A percentile compares a stretch with the other conserved stretches of the same genome.
phyloP scores from a whole-genome alignment of 2,797 vertebrate species.

The Enteromius unitaeniatus region DNA sequence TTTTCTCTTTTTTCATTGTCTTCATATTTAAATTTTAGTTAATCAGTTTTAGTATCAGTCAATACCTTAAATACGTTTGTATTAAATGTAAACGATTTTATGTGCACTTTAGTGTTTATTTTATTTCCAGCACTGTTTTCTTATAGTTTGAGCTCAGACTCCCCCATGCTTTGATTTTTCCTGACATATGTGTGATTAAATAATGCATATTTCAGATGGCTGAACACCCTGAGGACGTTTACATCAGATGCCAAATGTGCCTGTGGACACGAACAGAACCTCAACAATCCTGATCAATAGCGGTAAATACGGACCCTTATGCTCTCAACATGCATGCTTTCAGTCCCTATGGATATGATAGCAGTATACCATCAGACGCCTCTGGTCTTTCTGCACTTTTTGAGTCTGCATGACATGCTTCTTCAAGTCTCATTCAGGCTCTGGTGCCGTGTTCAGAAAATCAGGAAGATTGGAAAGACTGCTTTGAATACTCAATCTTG shows the following conservation, averaged over 20 bases:
- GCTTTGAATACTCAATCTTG: constrained; percentile 60
- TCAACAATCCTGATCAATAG: background rate
- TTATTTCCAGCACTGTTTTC: background rate
- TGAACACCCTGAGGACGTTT: constrained; percentile 65
- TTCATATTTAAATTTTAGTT: no score
- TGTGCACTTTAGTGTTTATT: background rate
- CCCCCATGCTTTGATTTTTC: constrained; percentile 50
- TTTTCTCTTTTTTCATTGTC: background rate
- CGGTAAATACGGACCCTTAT: background rate
- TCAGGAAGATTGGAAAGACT: constrained; percentile 67
- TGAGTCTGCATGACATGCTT: constrained; percentile 9
- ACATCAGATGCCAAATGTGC: constrained; percentile 62
- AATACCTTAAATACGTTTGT: background rate
- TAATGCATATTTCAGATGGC: constrained; percentile 77
- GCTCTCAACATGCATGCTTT: background rate
- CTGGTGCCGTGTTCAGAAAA: constrained; percentile 75
- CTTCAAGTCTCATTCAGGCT: constrained; percentile 65
- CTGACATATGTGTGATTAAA: constrained; percentile 73
- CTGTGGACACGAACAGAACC: background rate
- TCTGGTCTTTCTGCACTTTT: background rate
- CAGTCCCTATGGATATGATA: background rate
- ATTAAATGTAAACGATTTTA: background rate
- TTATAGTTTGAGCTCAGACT: background rate
- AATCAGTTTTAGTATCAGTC: no score
- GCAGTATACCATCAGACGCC: background rate